phyloP scores from a whole-genome alignment of 2,113 vertebrate genomes.

The Grallaria varia region DNA sequence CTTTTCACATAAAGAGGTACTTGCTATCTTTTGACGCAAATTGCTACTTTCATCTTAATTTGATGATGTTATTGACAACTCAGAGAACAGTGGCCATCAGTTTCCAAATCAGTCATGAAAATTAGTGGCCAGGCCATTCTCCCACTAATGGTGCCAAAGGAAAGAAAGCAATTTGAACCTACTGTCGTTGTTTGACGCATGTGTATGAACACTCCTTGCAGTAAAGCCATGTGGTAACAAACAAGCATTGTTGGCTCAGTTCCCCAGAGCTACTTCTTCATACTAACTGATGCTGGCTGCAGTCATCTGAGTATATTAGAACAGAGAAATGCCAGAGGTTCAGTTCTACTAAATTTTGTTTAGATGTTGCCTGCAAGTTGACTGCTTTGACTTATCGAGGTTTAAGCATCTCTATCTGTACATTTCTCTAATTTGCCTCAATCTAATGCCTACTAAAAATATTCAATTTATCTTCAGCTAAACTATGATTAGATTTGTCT shows the following conservation, averaged over 20 bases:
- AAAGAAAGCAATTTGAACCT: not conserved
- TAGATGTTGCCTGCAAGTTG: not conserved
- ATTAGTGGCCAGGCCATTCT: not conserved
- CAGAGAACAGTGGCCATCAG: not conserved
- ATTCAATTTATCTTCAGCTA: not conserved
- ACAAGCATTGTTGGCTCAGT: not conserved
- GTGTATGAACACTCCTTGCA: not conserved
- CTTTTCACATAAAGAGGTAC: not conserved
- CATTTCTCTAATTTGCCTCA: not conserved
- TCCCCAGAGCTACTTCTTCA: not conserved
- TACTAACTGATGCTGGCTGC: not conserved
- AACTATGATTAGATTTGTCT: not conserved
- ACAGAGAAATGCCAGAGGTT: not conserved
- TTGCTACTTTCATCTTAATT: not conserved
- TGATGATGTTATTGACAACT: not conserved
- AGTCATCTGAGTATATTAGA: not conserved
- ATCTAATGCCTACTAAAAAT: not conserved
- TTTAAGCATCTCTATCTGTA: not conserved
- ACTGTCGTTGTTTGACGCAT: not conserved
- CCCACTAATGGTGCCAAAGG: not conserved
- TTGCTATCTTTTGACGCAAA: not conserved
- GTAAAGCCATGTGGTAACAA: not conserved
- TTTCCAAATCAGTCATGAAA: not conserved
- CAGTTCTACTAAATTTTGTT: not conserved
- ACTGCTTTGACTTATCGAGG: not conserved